Conservation (phyloP, 2,888 invertebrate species). For the Unio pictorum region DNA sequence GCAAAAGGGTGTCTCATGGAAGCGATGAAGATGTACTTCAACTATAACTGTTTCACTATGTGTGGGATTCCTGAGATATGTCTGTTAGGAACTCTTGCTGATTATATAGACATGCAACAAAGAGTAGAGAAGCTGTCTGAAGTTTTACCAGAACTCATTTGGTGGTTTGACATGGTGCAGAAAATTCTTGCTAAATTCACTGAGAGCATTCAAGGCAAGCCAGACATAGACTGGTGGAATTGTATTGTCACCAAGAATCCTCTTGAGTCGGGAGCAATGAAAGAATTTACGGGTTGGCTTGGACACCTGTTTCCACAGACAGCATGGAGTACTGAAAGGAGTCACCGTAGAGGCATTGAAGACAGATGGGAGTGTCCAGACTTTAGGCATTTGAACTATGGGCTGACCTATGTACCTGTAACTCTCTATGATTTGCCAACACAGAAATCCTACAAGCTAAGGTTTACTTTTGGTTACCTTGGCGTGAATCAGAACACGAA, state of each 20-base stretch:
- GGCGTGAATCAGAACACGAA: neutral
- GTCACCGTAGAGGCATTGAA: neutral
- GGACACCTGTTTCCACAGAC: neutral
- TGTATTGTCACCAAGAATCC: neutral
- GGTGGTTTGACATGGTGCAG: neutral
- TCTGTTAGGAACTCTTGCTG: neutral
- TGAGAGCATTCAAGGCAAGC: neutral
- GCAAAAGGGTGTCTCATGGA: neutral
- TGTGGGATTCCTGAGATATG: slow-evolving; percentile 1
- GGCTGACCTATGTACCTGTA: neutral
- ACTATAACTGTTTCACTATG: neutral
- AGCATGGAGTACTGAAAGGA: neutral
- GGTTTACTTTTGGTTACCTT: neutral
- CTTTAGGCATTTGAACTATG: neutral
- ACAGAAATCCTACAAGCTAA: neutral
- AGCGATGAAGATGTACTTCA: neutral
- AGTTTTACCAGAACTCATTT: neutral
- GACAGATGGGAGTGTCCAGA: neutral
- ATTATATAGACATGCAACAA: too few relatives aligned
- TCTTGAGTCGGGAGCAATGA: neutral
- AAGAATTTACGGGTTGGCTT: neutral
- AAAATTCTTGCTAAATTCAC: neutral
- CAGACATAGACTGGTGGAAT: neutral
- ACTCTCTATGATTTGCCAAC: neutral
- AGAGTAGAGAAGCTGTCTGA: too few relatives aligned